Evolutionary conservation across 2,888 invertebrate genomes (phyloP), one percentile per base, ranked within the genome.

Genomic region (Brenthis daphne): DNA sequence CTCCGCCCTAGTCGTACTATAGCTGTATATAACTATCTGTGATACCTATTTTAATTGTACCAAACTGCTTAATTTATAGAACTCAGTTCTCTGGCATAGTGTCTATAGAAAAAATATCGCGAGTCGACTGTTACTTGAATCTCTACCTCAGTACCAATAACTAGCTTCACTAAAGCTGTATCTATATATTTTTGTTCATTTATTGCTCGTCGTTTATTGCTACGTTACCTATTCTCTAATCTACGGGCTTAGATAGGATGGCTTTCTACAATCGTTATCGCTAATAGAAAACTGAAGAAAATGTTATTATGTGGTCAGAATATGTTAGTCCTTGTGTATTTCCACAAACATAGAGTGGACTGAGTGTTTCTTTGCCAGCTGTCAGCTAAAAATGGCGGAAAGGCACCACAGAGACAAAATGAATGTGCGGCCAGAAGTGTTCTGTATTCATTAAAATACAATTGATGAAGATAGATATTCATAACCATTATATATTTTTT

Each of bases 131-230:
- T 86, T 86, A 84, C 85, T 85, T 85, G 81, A 83, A 83, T 85
- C 82, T 82, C 89, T 91, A 90, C 83, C 77, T 90, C 90, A 89
- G 89, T 92, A 91, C 89, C 88, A 85, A 87, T 85, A 79, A 85
- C 91, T 92, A 92, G 92, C 92, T 86, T 88, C 80, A 83, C 91
- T 91, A 90, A 91, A 91, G 92, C 92, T 80, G 82, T 79, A 81
- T 84, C 78, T 79, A 79, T 77, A 83, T 80, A 81, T 80, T 72
- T 82, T 80, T 81, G 84, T 84, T 80, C 82, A 80, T 86, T 77
- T 79, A 92, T 92, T 92, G 91, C 92, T 92, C 84, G 82, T 89
- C 82, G 79, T 84, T 88, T 91, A 90, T 89, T 90, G 89, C 92
- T 91, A 91, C 82, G 79, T 85, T 85, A 79, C 82, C 87, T 89